A percentile compares a stretch with the other conserved stretches of the same genome.
Conservation (phyloP, 92 coral and sea anemone species). For the Epizoanthus stellaris region DNA sequence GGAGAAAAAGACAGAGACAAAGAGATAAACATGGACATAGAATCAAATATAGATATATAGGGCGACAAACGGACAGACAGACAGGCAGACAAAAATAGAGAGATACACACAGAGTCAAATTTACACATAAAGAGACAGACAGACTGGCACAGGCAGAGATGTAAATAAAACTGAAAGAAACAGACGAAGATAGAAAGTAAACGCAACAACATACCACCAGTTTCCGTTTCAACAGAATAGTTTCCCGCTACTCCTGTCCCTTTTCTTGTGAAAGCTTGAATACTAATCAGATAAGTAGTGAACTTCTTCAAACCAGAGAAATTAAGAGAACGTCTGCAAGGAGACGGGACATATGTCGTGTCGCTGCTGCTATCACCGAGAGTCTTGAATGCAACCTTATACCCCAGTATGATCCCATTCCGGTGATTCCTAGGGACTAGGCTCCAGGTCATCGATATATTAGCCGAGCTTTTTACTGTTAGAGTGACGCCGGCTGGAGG, state of each 20-base stretch:
- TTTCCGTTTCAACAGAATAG: slow-evolving; percentile 18
- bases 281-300: slow-evolving; percentile 29
- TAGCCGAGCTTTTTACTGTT: not conserved
- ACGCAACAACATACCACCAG: not conserved
- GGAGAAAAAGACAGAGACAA: too few species aligned
- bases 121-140: too few species aligned
- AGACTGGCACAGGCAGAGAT: too few species aligned
- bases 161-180: too few species aligned
- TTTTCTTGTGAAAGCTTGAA: slow-evolving; percentile 32
- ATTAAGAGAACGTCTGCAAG: not conserved
- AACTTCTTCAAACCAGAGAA: slow-evolving; percentile 30
- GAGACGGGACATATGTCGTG: not conserved
- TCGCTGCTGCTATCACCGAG: not conserved
- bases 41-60: too few species aligned
- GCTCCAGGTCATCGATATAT: slow-evolving; percentile 25
- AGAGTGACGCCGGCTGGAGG: slow-evolving; percentile 15
- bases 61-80: too few species aligned
- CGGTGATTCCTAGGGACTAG: not conserved
- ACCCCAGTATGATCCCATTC: slow-evolving; percentile 21
- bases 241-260: slow-evolving; percentile 9
- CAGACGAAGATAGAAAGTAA: not conserved
- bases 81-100: too few species aligned
- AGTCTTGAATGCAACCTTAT: not conserved
- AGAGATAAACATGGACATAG: too few species aligned
- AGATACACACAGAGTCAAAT: too few species aligned